phyloP scores from a whole-genome alignment of 1,140 invertebrate species.

The Drosophila sp. region DNA sequence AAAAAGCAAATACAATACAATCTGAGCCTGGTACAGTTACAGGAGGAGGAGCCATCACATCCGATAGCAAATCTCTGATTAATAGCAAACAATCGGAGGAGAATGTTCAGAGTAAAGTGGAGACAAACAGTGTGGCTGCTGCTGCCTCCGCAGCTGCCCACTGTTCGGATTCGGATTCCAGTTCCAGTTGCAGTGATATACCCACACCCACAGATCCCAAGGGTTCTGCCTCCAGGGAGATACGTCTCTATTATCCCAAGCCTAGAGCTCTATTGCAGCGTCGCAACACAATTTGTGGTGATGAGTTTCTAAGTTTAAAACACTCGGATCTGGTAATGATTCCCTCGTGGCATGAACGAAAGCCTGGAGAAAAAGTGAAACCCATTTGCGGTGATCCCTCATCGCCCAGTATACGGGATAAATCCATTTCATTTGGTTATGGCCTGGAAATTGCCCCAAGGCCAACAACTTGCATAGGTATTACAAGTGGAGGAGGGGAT shows the following conservation, averaged over 20 bases:
- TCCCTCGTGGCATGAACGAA: background rate
- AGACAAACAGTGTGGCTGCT: conserved; percentile 15
- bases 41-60: background rate
- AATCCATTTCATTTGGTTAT: conserved; percentile 88
- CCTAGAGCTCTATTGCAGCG: conserved; percentile 90
- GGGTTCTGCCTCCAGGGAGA: conserved; percentile 60
- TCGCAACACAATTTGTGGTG: conserved; percentile 93
- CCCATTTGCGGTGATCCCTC: conserved; percentile 74
- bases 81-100: conserved; percentile 73
- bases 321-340: conserved; percentile 62
- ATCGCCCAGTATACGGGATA: conserved; percentile 85
- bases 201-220: conserved; percentile 76
- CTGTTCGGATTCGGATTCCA: conserved; percentile 78
- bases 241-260: conserved; percentile 89
- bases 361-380: conserved; percentile 65
- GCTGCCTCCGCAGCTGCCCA: conserved; percentile 34
- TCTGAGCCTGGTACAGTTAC: background rate
- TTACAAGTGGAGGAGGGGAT: conserved; percentile 53
- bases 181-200: conserved; percentile 81
- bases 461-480: conserved; percentile 87
- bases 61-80: background rate
- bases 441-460: conserved; percentile 87
- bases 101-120: conserved; percentile 43
- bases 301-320: conserved; percentile 65
- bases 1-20: conserved; percentile 53